A percentile compares a stretch with the other conserved stretches of the same genome.
phyloP scores from a whole-genome alignment of 2,113 vertebrate species.

The Zosterops hypoxanthus region DNA sequence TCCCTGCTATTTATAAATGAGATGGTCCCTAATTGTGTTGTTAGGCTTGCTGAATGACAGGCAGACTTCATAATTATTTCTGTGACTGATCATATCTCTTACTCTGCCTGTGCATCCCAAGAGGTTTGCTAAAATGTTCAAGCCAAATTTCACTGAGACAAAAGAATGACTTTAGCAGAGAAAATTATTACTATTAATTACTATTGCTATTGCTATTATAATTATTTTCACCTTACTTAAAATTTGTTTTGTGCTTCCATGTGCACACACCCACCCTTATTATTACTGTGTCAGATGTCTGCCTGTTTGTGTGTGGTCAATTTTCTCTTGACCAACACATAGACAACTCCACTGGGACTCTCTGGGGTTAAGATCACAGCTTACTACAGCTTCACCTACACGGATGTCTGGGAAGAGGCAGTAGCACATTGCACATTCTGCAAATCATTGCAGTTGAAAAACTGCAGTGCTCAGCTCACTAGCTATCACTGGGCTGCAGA shows the following conservation, averaged over 20 bases:
- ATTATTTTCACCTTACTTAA: not conserved
- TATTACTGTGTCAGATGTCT: not conserved
- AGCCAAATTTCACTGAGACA: not conserved
- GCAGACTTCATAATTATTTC: slow-evolving; percentile 33
- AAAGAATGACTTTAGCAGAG: not conserved
- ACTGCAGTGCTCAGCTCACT: not conserved
- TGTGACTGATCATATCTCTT: slow-evolving; percentile 5
- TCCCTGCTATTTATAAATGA: not conserved
- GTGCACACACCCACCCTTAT: fast-evolving
- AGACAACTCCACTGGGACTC: not conserved
- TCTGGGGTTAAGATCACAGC: not conserved
- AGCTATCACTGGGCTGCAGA: not conserved
- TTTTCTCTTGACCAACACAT: not conserved
- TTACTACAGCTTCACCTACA: not conserved
- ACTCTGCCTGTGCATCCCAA: not conserved
- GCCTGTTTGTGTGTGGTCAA: not conserved
- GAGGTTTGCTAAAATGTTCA: not conserved
- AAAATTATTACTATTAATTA: not conserved
- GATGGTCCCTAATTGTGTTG: not conserved
- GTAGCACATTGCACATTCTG: not conserved
- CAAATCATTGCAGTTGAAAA: not conserved
- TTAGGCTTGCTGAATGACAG: slow-evolving; percentile 49
- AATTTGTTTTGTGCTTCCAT: not conserved
- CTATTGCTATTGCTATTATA: not conserved
- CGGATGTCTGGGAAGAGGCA: not conserved